Base-by-base conservation (phyloP, 2,888 invertebrate species). In the Epistrophe eligans region DNA sequence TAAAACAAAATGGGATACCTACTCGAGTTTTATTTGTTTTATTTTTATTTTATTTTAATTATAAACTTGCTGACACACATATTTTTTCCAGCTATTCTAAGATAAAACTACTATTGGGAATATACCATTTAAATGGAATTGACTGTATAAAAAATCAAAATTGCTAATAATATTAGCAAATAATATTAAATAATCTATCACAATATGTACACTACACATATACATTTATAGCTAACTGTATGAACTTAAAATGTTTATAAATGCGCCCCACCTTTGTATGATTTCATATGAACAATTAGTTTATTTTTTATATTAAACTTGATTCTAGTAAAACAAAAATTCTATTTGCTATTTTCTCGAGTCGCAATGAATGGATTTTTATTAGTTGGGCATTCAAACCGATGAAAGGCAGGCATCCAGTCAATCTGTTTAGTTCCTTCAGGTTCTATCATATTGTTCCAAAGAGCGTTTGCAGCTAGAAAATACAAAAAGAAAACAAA, bases 391-490 rank as follows among this genome's bases (percentile, higher is more conserved):
- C 81, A 81, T 38, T 71, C 55, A 15, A 81, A 35, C 10, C 7
- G 32, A 3, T 73, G 11, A 28, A 67, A 66, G n/a, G 57, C 38
- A 9, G 71, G 62, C 17, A 40, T 32, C 72, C 60, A 73, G 32
- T 48, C 19, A 5, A 19, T 0, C 9, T 67, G 89, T 90, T 95
- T 95, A 19, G 90, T 89, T 0, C 93, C 94, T 11, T 93, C 91
- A 1, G 94, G 94, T 90, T 94, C 92, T 81, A 91, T 40, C 91
- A 92, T 91, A 82, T 94, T 95, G 89, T 95, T 95, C 95, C 95
- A 95, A 24, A 95, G 84, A 15, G 93, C 91, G 89, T 94, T 94
- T 5, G 94, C 92, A 88, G 93, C 94, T 89, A 7, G 1, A 40
- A 35, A n/a, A 35, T 11, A 35, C 17, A 35, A 35, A 67, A 1